Evolutionary conservation across 2,113 vertebrate species (phyloP), one percentile per base, ranked within the genome.

Genomic region (Smithornis capensis): DNA sequence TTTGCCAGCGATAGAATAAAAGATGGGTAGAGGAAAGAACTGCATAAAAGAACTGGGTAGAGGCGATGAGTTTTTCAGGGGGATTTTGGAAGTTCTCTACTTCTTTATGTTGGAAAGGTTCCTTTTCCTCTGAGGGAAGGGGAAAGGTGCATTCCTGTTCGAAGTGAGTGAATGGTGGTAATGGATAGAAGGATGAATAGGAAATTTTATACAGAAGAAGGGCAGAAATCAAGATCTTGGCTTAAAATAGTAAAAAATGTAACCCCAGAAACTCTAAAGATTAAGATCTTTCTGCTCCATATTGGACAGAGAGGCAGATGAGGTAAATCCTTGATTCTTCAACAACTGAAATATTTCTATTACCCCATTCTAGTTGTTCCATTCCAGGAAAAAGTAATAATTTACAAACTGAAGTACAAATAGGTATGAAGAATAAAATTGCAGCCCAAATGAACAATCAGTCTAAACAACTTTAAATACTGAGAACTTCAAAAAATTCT

Each of bases 401-500:
- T 76, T 87, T 78, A 19, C 53, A 75, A 91, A 47, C 35, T 62
- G 23, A 44, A 50, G 17, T 83, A 33, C 49, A 79, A 83, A 47
- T 59, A 87, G 33, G 7, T 68, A 35, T 31, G 60, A 91, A 87
- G 37, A 89, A 89, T 40, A 78, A 74, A 69, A 79, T 45, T 73
- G 24, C 42, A 53, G 28, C 28, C 47, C 37, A 83, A 77, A 83
- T 33, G 29, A 93, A 60, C 42, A 63, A 40, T 57, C n/a, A 73
- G 47, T 70, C 67, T 87, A 64, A 91, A 62, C 49, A 87, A 79
- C 45, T 87, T 91, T 77, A 91, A 88, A 68, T 92, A 74, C 28
- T 90, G 70, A 93, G 78, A 95, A 53, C 50, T 84, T 63, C 50
- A 81, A n/a, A 63, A 81, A 86, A 86, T 71, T 75, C 53, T 88